Base-by-base conservation (phyloP, 2,113 vertebrate genomes). In the Petaurus breviceps region DNA sequence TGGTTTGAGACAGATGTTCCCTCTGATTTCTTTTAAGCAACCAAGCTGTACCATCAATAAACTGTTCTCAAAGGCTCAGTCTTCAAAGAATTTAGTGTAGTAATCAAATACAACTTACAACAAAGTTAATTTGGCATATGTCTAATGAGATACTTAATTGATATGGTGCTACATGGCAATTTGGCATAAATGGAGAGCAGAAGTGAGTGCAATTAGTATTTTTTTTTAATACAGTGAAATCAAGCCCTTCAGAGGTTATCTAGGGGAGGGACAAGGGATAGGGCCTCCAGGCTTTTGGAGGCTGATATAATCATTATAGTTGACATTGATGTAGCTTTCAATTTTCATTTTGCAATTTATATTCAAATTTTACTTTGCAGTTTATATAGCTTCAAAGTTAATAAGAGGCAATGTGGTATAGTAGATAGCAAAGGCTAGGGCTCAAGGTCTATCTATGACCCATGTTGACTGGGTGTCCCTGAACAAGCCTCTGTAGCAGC, bases 61-160 rank as follows among this genome's bases (percentile, higher is more conserved):
- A 84, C n/a, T 43, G 68, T 84, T 43, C 68, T 84, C 68, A 43
- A 84, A 84, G 68, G 19, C 68, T 43, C 19, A 23, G 68, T 84
- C 68, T 84, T 84, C 19, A 84, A 84, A 84, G 68, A 84, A 84
- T 84, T 84, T 43, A 84, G 68, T 84, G n/a, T 84, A n/a, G 68
- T 84, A 84, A 84, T 84, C 68, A 84, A 84, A 84, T 84, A 84
- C 68, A 84, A 84, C 68, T 84, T 84, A 84, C 68, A 84, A 84
- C 68, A 84, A 84, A 84, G 68, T 84, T 23, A 84, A 84, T 84
- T 84, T 84, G 68, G 68, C 68, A 84, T 84, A 84, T 84, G 68
- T 84, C 19, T 84, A 84, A 84, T 84, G 68, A 84, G 68, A 84
- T 84, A 43, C 68, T 84, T 84, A 84, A 84, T 84, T 84, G 68